Evolutionary conservation across 2,113 vertebrate species (phyloP), one percentile per base, ranked within the genome.

Genomic region (Oryzias woworae): DNA sequence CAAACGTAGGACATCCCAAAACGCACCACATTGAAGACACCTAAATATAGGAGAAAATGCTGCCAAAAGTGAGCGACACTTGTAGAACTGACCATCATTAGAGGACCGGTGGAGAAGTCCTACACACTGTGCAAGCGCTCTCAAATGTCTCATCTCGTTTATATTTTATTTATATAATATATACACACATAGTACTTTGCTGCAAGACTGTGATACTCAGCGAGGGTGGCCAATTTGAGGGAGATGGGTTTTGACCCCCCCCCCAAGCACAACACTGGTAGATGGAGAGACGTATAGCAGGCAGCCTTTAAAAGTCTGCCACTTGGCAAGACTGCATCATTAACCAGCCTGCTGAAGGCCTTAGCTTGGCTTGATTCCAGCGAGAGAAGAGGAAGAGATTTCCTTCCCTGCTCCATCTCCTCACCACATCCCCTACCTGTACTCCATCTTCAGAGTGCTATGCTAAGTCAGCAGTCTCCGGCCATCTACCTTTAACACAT

Each of bases 401-500:
- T 77, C 71, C 1, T 16, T 18, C 18, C 42, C 44, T 44, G 1
- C 47, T n/a, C 44, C 52, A 18, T 51, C 57, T 42, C 51, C 18
- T 28, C 14, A 8, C 44, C 41, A 13, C 50, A 44, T 13, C 62
- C 64, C 62, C 43, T 46, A 63, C 56, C 64, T 58, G 67, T 46
- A 53, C 53, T 48, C 82, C 73, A 70, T 80, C 70, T 86, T 90
- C 85, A 74, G 74, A 79, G 70, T 22, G 62, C 73, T 43, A 69
- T 81, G 89, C 88, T 81, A 85, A 85, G 87, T 91, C 89, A 91
- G 88, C 91, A 89, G 49, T 89, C 85, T 77, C 64, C 58, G 62
- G 48, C 71, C 67, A 71, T 89, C 80, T 78, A 85, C 83, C 90
- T 90, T 88, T 83, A 79, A 75, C 78, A 82, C 84, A 84, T 59